Evolutionary conservation across 1,140 invertebrate species (phyloP).

Genomic region (Neodiprion fabricii): DNA sequence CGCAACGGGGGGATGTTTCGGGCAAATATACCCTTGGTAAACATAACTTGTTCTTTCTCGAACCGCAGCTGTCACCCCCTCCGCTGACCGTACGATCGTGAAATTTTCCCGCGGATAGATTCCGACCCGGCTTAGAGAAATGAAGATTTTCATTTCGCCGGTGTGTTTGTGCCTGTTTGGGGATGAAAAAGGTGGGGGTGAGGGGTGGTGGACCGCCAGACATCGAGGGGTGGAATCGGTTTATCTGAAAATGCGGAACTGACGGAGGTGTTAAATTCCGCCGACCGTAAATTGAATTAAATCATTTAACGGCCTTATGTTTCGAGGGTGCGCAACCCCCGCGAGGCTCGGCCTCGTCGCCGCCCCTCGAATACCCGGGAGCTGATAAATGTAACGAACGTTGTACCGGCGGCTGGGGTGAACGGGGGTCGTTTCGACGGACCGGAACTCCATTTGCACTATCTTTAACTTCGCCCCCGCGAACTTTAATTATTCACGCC

Average conservation of each 20-base stretch:
- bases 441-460: slow-evolving; percentile 45
- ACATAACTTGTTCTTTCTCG: background rate
- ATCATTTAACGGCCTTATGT: slow-evolving; percentile 60
- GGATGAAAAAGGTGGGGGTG: slow-evolving; percentile 23
- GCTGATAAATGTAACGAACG: slow-evolving; percentile 57
- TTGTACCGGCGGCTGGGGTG: slow-evolving; percentile 40
- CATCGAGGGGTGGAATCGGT: background rate
- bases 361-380: slow-evolving; percentile 41
- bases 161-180: slow-evolving; percentile 27
- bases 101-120: too few species aligned
- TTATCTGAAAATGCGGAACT: slow-evolving; percentile 8
- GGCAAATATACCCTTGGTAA: background rate
- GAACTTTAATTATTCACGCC: slow-evolving; percentile 34
- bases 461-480: slow-evolving; percentile 31
- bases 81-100: background rate
- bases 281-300: slow-evolving; percentile 56
- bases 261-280: slow-evolving; percentile 21
- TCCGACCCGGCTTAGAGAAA: too few species aligned
- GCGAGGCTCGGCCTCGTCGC: slow-evolving; percentile 19
- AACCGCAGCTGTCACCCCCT: background rate
- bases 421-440: slow-evolving; percentile 41
- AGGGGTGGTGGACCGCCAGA: background rate
- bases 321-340: slow-evolving; percentile 50
- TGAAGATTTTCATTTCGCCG: too few species aligned
- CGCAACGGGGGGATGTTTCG: background rate